phyloP scores from a whole-genome alignment of 2,113 vertebrate species.

The Bufo bufo region DNA sequence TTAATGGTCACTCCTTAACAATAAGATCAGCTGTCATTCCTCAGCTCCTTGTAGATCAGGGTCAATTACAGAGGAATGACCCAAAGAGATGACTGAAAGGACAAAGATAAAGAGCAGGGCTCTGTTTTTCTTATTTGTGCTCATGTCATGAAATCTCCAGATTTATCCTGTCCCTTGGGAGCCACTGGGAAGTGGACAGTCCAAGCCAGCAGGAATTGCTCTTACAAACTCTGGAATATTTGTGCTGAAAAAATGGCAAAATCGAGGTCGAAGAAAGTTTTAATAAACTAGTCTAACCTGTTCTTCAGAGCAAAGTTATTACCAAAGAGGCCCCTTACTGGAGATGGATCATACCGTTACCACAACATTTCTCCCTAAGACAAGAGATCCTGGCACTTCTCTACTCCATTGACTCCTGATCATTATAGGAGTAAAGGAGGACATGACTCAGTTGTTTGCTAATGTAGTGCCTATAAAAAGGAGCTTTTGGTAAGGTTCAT shows the following conservation, averaged over 20 bases:
- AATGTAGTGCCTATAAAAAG: too few relatives aligned
- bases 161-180: conserved; percentile 42
- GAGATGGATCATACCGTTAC: not conserved
- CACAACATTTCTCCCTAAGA: not conserved
- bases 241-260: conserved; percentile 1
- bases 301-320: not conserved
- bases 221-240: conserved; percentile 15
- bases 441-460: not conserved
- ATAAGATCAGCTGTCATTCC: conserved; percentile 9
- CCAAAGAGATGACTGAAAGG: conserved; percentile 8
- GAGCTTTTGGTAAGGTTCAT: not conserved
- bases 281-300: conserved; percentile 1
- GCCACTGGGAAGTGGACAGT: conserved; percentile 15
- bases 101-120: not conserved
- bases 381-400: not conserved
- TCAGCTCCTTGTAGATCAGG: conserved; percentile 3
- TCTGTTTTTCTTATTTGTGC: conserved; percentile 11
- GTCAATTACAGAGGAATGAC: conserved; percentile 37
- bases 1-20: not conserved
- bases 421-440: not conserved
- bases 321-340: not conserved
- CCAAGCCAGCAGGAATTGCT: conserved; percentile 20
- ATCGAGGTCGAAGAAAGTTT: not conserved
- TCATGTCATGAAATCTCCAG: conserved; percentile 12
- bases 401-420: not conserved